phyloP scores from a whole-genome alignment of 1,140 invertebrate species.

The Pogonus chalceus region DNA sequence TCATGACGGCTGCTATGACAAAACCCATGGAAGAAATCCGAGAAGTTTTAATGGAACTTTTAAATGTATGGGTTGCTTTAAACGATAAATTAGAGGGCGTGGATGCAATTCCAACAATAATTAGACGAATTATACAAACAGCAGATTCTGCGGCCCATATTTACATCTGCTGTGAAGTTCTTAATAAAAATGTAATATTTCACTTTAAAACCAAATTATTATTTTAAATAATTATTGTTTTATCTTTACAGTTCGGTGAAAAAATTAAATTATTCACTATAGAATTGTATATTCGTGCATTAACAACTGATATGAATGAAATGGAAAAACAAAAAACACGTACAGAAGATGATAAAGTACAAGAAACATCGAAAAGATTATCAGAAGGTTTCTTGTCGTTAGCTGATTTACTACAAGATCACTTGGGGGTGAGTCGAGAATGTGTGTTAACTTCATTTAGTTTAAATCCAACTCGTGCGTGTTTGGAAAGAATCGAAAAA shows the following conservation, averaged over 20 bases:
- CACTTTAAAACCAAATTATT: neutral
- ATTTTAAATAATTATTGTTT: too few species aligned
- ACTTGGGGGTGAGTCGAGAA: slow-evolving; percentile 47
- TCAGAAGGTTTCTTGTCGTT: slow-evolving; percentile 47
- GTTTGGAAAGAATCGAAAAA: slow-evolving; percentile 41
- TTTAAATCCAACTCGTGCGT: slow-evolving; percentile 44
- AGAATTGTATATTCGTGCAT: slow-evolving; percentile 59
- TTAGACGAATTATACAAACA: slow-evolving; percentile 27
- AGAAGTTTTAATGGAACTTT: slow-evolving; percentile 20
- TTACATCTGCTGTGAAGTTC: slow-evolving; percentile 27
- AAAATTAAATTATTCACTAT: slow-evolving; percentile 54
- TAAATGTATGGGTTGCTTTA: slow-evolving; percentile 21
- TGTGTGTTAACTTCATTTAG: slow-evolving; percentile 57
- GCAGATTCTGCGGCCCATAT: slow-evolving; percentile 28
- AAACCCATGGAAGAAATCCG: slow-evolving; percentile 25
- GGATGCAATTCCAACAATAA: slow-evolving; percentile 15
- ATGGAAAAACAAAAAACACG: slow-evolving; percentile 54
- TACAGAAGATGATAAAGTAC: slow-evolving; percentile 40
- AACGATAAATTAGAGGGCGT: slow-evolving; percentile 8
- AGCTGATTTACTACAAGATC: slow-evolving; percentile 43
- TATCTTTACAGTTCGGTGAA: slow-evolving; percentile 46
- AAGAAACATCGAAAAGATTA: slow-evolving; percentile 42
- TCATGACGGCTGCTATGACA: slow-evolving; percentile 26
- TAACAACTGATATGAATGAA: slow-evolving; percentile 66
- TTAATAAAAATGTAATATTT: slow-evolving; percentile 29